Evolutionary conservation across 2,797 vertebrate genomes (phyloP), one percentile per base, ranked within the genome.

Genomic region (Psittacula echo): DNA sequence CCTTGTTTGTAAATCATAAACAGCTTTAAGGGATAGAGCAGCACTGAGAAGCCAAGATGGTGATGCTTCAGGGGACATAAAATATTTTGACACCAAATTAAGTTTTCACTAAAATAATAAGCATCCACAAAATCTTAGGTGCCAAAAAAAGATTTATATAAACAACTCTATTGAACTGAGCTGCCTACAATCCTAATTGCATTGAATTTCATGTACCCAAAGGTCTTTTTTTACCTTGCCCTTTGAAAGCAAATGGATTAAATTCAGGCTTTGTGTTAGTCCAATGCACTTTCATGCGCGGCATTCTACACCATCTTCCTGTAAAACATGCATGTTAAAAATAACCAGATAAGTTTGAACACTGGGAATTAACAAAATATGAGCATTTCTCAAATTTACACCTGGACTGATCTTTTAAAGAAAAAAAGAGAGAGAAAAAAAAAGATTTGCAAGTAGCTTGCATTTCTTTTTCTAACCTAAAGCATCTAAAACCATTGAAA

Each of bases 1-100:
- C 22, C 34, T 81, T 96, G 58, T 94, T 96, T 75, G 91, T 90
- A 94, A 94, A 95, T 95, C 66, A 94, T 95, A 90, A 96, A 94
- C 66, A 81, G 79, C 47, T 44, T 81, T 27, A 84, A 64, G 24
- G 20, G 24, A 88, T 26, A 80, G 17, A 86, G 65, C 23, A 76
- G 73, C 39, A 62, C 22, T 5, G 11, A 86, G 73, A 78, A 94
- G 58, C 39, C 66, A 88, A 71, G 50, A 61, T 3, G 10, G 42
- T n/a, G 70, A 88, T 73, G 83, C 70, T 93, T 61, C 62, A 78
- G 62, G 34, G 80, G 90, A 78, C 42, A 72, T 7, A 68, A 65
- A 75, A 12, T 7, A 72, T 65, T 93, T 81, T 87, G 74, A 62
- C 53, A 95, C 10, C 14, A 78, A 87, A 78, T 80, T 61, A 84